A percentile compares a stretch with the other conserved stretches of the same genome.
phyloP scores from a whole-genome alignment of 1,140 invertebrate species.

The Heliconius hewitsoni region DNA sequence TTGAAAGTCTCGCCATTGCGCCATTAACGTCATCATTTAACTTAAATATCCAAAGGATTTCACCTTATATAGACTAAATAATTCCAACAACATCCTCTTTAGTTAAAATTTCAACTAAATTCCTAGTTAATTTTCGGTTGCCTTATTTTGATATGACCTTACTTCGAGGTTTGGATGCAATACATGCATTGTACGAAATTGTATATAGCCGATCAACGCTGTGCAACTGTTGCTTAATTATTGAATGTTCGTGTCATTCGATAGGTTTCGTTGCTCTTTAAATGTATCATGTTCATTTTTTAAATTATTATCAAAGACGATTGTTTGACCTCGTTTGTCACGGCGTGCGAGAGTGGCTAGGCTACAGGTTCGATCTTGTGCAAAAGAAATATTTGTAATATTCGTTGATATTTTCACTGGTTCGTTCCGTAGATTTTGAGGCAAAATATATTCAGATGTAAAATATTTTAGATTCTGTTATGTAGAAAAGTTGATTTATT shows the following conservation, averaged over 20 bases:
- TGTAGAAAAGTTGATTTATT: too few relatives aligned
- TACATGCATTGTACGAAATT: slow-evolving; percentile 51
- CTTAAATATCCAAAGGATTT: slow-evolving; percentile 2
- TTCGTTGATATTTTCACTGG: too few relatives aligned
- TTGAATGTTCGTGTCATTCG: slow-evolving; percentile 28
- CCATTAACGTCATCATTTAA: not conserved
- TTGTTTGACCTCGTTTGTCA: not conserved
- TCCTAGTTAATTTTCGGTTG: slow-evolving; percentile 57
- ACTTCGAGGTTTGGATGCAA: slow-evolving; percentile 43
- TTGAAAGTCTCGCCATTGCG: not conserved
- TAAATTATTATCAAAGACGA: slow-evolving; percentile 16
- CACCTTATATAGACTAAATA: slow-evolving; percentile 43
- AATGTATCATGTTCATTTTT: slow-evolving; percentile 4
- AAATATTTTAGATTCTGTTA: too few relatives aligned
- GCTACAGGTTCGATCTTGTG: not conserved
- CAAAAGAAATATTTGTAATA: not conserved
- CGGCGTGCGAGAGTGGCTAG: not conserved
- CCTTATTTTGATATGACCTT: slow-evolving; percentile 41
- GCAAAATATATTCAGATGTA: too few relatives aligned
- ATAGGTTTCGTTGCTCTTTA: slow-evolving; percentile 25
- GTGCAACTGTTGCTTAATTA: slow-evolving; percentile 37
- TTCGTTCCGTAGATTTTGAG: too few relatives aligned
- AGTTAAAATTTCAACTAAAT: slow-evolving; percentile 54
- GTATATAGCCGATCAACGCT: slow-evolving; percentile 41
- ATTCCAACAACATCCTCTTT: slow-evolving; percentile 53